Base-by-base conservation (phyloP, 2,797 vertebrate genomes). In the Pempheris klunzingeri region DNA sequence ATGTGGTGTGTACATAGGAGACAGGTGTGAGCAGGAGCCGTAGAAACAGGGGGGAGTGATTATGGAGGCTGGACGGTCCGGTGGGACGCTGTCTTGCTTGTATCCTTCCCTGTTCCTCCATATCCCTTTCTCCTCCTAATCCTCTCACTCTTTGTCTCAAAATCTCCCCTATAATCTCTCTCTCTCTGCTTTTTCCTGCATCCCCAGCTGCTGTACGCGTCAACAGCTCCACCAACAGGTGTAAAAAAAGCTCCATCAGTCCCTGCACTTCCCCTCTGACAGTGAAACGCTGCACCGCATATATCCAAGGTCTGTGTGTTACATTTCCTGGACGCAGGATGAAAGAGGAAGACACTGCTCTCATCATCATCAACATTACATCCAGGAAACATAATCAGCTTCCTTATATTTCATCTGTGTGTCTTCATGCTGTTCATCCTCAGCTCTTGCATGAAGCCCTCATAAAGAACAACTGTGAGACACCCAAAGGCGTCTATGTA, bases 181-280 rank as follows among this genome's bases (percentile, higher is more conserved):
- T 43, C 52, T 84, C 72, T 61, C 66, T 43, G 49, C 52, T 44
- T 46, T 65, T 66, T 81, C 65, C 34, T 63, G 26, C 7, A 28
- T 74, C 38, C 28, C 15, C 58, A n/a, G 24, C 60, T 54, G 39
- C 22, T 20, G 76, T 74, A 69, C 67, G 77, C 59, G 63, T 68
- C 92, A 94, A 94, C 89, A 95, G 93, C 93, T 83, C 92, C 94
- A 92, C 93, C 94, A 91, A 80, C 86, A 92, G 94, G 92, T 90
- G 36, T 59, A 36, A 83, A 54, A 64, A 7, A 57, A 32, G n/a
- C n/a, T n/a, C 74, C 4, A 3, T 52, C 71, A 74, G 52, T 62
- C 34, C 24, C 54, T 32, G 10, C 17, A 38, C 18, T 59, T 36
- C 24, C 54, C 38, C 12, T 14, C 41, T 18, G 34, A 46, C 36